Percentiles rank a stretch among this genome's conserved stretches.
These are phyloP conservation scores for Mesocentrotus franciscanus DNA, from an alignment of 53 echinoderm and acorn worm species.

Conservation along the genomic window DNA sequence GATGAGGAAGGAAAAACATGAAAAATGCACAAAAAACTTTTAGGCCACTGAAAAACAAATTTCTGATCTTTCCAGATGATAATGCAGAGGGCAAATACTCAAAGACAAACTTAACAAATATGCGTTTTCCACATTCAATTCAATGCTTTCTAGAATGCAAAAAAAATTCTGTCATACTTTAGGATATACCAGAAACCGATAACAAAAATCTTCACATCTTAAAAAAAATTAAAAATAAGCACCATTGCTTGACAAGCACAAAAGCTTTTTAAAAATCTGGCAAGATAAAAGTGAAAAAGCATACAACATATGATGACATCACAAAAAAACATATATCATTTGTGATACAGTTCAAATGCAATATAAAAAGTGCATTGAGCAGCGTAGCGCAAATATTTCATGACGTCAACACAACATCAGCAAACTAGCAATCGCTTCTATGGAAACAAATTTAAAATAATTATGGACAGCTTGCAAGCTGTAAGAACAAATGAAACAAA, in stretches of 20 bases:
- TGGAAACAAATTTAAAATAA: neutral
- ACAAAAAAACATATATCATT: neutral
- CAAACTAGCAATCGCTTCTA: neutral
- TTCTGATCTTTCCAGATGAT: neutral
- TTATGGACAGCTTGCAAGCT: neutral
- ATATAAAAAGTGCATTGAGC: neutral
- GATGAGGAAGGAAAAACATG: neutral
- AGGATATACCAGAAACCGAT: neutral
- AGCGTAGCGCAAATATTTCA: neutral
- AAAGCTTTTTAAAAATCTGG: neutral
- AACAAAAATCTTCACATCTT: neutral
- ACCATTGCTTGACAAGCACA: conserved; percentile 44
- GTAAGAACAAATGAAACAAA: neutral
- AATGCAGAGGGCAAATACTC: no score
- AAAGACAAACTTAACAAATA: no score
- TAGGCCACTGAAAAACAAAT: neutral
- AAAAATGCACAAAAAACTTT: neutral
- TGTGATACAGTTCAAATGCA: neutral
- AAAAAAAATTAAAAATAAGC: conserved; percentile 22
- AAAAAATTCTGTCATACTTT: no score
- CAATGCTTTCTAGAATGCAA: no score
- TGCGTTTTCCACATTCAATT: no score
- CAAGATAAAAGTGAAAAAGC: conserved; percentile 25
- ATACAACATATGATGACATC: neutral
- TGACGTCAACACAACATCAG: neutral